Evolutionary conservation across 2,888 invertebrate species (phyloP).

Genomic region (Autographa pulchrina): DNA sequence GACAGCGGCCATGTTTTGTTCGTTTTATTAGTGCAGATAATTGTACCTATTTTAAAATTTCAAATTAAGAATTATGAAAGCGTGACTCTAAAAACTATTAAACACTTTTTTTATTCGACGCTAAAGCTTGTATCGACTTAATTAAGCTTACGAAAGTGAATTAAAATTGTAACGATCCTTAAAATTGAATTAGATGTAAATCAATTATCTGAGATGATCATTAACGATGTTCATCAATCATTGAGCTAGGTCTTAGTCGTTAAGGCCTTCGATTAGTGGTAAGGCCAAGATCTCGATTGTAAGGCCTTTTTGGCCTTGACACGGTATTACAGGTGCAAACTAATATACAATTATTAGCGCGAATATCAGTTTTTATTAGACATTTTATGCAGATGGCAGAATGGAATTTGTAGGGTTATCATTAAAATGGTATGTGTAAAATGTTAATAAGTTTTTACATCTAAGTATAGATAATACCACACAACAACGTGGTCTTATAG

Average conservation of each 20-base stretch:
- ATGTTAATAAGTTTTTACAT: background rate
- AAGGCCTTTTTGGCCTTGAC: slow-evolving; percentile 42
- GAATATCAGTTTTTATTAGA: slow-evolving; percentile 16
- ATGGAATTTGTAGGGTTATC: background rate
- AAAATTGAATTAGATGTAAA: slow-evolving; percentile 64
- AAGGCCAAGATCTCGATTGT: slow-evolving; percentile 50
- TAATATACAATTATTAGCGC: slow-evolving; percentile 31
- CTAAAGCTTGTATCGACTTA: slow-evolving; percentile 1
- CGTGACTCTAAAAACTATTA: background rate
- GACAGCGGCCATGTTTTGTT: background rate
- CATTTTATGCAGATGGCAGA: background rate
- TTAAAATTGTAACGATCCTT: slow-evolving; percentile 39
- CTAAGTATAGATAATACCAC: background rate
- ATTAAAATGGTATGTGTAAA: background rate
- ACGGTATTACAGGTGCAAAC: slow-evolving; percentile 38
- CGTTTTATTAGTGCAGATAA: background rate
- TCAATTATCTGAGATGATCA: slow-evolving; percentile 66
- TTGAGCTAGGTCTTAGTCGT: slow-evolving; percentile 60
- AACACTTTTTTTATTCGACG: background rate
- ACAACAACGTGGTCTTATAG: background rate
- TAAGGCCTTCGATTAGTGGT: slow-evolving; percentile 48
- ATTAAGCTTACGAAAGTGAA: slow-evolving; percentile 29
- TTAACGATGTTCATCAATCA: slow-evolving; percentile 67
- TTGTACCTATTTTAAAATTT: background rate
- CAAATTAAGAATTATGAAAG: background rate